These are phyloP conservation scores for Castor canadensis DNA, from an alignment of 2,113 vertebrate species.

Conservation along the genomic window DNA sequence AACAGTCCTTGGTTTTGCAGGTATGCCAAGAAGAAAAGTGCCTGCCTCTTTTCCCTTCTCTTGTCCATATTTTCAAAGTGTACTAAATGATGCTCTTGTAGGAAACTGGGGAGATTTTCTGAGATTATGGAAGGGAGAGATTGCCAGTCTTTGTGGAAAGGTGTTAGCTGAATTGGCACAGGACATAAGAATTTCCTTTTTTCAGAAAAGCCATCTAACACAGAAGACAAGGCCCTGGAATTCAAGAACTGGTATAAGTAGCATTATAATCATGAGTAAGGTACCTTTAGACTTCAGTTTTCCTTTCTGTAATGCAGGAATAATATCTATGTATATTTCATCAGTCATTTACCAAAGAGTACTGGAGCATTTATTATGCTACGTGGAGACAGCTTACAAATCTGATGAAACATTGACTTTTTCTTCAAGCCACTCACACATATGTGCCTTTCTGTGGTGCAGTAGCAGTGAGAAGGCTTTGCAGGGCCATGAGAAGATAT, in stretches of 20 bases:
- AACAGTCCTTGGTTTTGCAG: slow-evolving; percentile 86
- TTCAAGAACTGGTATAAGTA: neutral
- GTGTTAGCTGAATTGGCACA: neutral
- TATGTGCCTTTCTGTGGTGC: rapidly evolving
- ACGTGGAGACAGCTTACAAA: neutral
- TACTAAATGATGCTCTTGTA: neutral
- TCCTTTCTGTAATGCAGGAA: neutral
- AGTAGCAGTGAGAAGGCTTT: neutral
- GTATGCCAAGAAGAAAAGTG: slow-evolving; percentile 72
- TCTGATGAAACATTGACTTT: neutral
- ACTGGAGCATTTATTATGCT: neutral
- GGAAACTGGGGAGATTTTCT: neutral
- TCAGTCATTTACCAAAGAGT: neutral
- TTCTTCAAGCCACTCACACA: neutral
- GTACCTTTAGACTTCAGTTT: neutral
- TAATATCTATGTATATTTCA: neutral
- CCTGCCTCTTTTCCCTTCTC: neutral
- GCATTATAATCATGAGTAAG: neutral
- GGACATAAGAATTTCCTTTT: neutral
- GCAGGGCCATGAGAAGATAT: neutral
- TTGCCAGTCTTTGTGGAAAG: neutral
- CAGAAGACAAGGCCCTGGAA: neutral
- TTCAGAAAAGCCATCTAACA: neutral
- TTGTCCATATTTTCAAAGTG: neutral
- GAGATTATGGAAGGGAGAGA: neutral